Evolutionary conservation across 2,113 vertebrate genomes (phyloP), one percentile per base, ranked within the genome.

Genomic region (Athene cunicularia): DNA sequence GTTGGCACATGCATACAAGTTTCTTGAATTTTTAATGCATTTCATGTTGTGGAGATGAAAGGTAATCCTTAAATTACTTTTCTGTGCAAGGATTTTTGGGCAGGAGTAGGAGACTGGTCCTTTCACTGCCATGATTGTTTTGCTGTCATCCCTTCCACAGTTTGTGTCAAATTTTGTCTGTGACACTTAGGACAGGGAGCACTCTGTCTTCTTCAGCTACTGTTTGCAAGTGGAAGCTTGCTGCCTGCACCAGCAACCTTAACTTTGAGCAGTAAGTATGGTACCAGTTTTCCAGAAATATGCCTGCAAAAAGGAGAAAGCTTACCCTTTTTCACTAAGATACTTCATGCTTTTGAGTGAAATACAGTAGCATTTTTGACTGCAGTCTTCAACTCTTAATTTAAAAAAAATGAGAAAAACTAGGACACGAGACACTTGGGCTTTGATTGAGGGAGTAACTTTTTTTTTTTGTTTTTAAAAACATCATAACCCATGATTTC

Each of bases 401-500:
- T 92, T 7, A 11, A 56, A 64, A 49, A 83, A 58, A 24, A 7
- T 21, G 8, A 84, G 63, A 93, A 82, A 90, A 97, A 70, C 8
- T 81, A 39, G 66, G 37, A 90, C 24, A n/a, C n/a, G 70, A 80
- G 74, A 67, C 23, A 47, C 86, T 75, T 70, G 45, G 35, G 45
- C 6, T 64, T 80, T 85, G 56, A 79, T 19, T 93, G 75, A 90
- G n/a, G 41, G 53, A 94, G 70, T 81, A 26, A 70, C 27, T 12
- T 63, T 71, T 53, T n/a, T n/a, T 80, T 62, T 82, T 58, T 58
- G 20, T 64, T 95, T 93, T 92, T 59, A 56, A 67, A 93, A 91
- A 32, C 86, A 89, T 64, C 43, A 14, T 67, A 95, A 83, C 23
- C 39, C 68, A 53, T 90, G n/a, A 95, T 96, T 94, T 92, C 71